These are phyloP conservation scores for Tiphia femorata DNA, from an alignment of 2,888 invertebrate species.

Conservation along the genomic window DNA sequence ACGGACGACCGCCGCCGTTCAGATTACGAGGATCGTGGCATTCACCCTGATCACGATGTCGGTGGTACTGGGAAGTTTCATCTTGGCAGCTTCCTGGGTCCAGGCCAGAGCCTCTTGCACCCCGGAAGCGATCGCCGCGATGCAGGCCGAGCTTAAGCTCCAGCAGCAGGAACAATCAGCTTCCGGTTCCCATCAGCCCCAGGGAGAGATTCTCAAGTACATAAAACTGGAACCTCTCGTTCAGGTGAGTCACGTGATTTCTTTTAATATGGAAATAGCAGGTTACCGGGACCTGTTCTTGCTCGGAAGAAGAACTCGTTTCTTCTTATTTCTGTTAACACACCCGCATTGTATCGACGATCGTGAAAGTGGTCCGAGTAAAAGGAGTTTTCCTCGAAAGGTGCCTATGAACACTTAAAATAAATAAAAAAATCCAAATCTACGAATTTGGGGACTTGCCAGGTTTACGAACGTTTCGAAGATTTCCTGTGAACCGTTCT, in stretches of 20 bases:
- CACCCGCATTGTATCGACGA: no score
- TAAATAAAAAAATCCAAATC: no score
- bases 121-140: slow-evolving; percentile 62
- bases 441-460: no score
- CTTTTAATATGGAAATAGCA: no score
- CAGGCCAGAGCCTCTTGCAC: slow-evolving; percentile 83
- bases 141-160: slow-evolving; percentile 56
- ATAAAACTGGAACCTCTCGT: slow-evolving; percentile 76
- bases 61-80: slow-evolving; percentile 84
- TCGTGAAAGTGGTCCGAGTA: no score
- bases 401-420: no score
- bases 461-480: no score
- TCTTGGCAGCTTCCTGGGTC: slow-evolving; percentile 87
- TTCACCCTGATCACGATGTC: slow-evolving; percentile 85
- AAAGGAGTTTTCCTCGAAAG: no score
- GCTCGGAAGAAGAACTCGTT: no score
- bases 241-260: slow-evolving; percentile 77
- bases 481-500: no score
- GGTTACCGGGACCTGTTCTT: no score
- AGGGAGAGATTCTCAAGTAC: slow-evolving; percentile 73
- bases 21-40: slow-evolving; percentile 88
- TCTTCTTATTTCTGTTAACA: no score
- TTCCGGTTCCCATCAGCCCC: slow-evolving; percentile 78
- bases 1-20: slow-evolving; percentile 80
- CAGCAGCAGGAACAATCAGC: slow-evolving; percentile 79